Percentiles rank a stretch among this genome's conserved stretches.
Evolutionary conservation across 2,113 vertebrate genomes (phyloP).

Genomic region (Loxodonta africana): DNA sequence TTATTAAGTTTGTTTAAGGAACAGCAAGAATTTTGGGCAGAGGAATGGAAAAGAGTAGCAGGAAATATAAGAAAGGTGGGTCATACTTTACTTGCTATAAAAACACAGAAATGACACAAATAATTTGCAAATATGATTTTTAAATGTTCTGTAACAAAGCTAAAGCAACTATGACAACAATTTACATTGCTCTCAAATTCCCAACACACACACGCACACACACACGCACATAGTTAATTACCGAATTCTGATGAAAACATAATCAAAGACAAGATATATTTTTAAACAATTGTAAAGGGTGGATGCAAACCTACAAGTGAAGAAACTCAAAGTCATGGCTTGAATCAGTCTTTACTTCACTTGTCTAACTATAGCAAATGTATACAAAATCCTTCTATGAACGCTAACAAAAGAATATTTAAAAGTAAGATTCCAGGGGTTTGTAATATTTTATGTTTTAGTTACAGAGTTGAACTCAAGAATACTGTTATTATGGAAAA

Average conservation of each 20-base stretch:
- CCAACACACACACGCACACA: slow-evolving; percentile 51
- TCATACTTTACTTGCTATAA: slow-evolving; percentile 55
- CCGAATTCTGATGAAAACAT: slow-evolving; percentile 31
- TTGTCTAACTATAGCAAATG: slow-evolving; percentile 52
- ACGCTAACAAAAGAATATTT: slow-evolving; percentile 67
- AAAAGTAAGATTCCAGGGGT: not conserved
- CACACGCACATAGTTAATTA: not conserved
- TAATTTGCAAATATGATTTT: slow-evolving; percentile 49
- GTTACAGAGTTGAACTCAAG: slow-evolving; percentile 35
- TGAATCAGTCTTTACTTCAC: slow-evolving; percentile 42
- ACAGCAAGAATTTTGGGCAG: slow-evolving; percentile 28
- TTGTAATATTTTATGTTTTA: slow-evolving; percentile 34
- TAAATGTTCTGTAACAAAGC: slow-evolving; percentile 41
- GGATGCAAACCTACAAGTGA: slow-evolving; percentile 39
- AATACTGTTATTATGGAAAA: slow-evolving; percentile 68
- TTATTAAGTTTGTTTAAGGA: slow-evolving; percentile 33
- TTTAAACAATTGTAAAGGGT: slow-evolving; percentile 37
- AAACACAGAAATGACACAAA: slow-evolving; percentile 50
- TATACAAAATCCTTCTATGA: slow-evolving; percentile 62
- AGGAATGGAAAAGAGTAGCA: not conserved
- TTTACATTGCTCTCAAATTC: not conserved
- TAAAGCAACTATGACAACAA: slow-evolving; percentile 67
- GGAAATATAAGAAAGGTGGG: slow-evolving; percentile 41
- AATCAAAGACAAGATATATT: slow-evolving; percentile 42
- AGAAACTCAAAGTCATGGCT: slow-evolving; percentile 30